Conservation (phyloP, 2,113 vertebrate genomes). For the Shinisaurus crocodilurus region DNA sequence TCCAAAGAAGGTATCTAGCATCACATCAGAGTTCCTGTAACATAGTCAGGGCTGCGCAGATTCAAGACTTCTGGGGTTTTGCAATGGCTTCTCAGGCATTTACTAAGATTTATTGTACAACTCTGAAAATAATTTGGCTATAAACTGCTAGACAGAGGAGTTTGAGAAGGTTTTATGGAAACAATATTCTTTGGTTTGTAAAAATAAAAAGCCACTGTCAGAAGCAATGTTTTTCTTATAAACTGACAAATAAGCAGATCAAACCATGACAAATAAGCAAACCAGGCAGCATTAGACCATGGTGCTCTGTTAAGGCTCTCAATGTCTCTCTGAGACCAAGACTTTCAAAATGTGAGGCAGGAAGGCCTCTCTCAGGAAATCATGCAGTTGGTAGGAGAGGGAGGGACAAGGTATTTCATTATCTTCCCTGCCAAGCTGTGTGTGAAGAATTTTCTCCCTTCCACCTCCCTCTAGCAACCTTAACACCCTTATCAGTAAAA, state of each 20-base stretch:
- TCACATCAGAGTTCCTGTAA: not conserved
- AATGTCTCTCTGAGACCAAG: not conserved
- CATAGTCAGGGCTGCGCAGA: not conserved
- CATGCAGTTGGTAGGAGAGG: not conserved
- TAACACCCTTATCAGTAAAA: not conserved
- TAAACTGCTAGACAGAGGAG: conserved; percentile 19
- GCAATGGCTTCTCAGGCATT: conserved; percentile 3
- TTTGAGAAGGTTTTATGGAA: conserved; percentile 30
- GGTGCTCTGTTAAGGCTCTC: not conserved
- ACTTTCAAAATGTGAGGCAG: not conserved
- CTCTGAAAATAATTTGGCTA: conserved; percentile 36
- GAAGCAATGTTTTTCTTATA: conserved; percentile 19
- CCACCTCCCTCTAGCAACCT: not conserved
- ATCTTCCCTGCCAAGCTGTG: not conserved
- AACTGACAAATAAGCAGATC: conserved; percentile 1
- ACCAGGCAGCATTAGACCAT: not conserved
- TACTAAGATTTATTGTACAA: conserved; percentile 38
- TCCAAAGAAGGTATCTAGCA: not conserved
- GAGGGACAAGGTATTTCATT: not conserved
- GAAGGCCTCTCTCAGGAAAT: not conserved
- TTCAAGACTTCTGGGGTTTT: not conserved
- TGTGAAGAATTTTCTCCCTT: not conserved
- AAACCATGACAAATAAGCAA: not conserved
- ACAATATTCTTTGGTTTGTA: conserved; percentile 35
- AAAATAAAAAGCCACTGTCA: conserved; percentile 34